Percentiles rank a stretch among this genome's conserved stretches.
These are phyloP conservation scores for Anthrax anthrax DNA, from an alignment of 2,888 invertebrate genomes.

Conservation along the genomic window DNA sequence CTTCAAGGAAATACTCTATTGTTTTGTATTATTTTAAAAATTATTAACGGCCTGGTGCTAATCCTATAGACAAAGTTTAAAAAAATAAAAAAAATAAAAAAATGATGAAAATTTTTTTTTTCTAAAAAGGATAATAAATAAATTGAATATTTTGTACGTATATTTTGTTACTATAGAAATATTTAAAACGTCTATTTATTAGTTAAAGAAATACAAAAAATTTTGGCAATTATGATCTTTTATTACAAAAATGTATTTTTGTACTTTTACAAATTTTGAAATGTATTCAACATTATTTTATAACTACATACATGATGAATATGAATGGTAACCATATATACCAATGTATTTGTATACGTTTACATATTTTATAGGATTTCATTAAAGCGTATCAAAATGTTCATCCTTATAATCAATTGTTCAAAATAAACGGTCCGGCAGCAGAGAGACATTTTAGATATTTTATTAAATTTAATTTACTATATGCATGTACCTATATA, in stretches of 20 bases:
- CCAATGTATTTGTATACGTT: too few relatives aligned
- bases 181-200: too few relatives aligned
- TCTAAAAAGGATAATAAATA: background rate
- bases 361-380: background rate
- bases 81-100: too few relatives aligned
- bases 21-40: background rate
- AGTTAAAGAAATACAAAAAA: too few relatives aligned
- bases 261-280: background rate
- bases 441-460: background rate
- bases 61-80: background rate
- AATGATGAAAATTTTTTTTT: too few relatives aligned
- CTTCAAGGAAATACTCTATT: background rate
- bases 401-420: conserved; percentile 1
- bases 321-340: background rate
- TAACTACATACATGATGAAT: too few relatives aligned
- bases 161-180: background rate
- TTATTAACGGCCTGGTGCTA: conserved; percentile 4
- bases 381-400: conserved; percentile 2
- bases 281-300: too few relatives aligned
- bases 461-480: too few relatives aligned
- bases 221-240: too few relatives aligned
- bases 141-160: background rate
- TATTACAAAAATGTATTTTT: background rate
- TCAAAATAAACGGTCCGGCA: background rate
- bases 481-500: too few relatives aligned